These are phyloP conservation scores for Palythoa grandis DNA, from an alignment of 92 coral and sea anemone genomes.

Conservation along the genomic window DNA sequence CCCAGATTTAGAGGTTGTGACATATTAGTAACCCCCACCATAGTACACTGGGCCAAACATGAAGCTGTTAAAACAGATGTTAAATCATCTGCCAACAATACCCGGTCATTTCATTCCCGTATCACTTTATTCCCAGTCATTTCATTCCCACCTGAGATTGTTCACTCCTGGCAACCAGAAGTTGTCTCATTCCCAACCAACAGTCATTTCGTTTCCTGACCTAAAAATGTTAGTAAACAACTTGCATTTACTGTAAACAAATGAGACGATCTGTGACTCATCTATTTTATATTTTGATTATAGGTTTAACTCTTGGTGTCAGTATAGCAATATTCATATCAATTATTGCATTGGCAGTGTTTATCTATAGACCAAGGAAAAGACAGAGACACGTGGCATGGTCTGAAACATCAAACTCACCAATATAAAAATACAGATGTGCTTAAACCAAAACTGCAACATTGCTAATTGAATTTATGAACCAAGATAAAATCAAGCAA, in stretches of 20 bases:
- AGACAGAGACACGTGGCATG: slow-evolving; percentile 28
- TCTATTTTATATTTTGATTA: neutral
- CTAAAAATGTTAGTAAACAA: too few species aligned
- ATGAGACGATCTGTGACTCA: neutral
- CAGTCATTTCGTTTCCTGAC: too few species aligned
- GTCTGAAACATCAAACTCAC: slow-evolving; percentile 17
- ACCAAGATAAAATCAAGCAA: neutral
- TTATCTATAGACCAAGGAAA: slow-evolving; percentile 69
- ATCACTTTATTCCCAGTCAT: too few species aligned
- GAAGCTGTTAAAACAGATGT: too few species aligned
- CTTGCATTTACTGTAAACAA: too few species aligned
- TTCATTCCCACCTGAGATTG: too few species aligned
- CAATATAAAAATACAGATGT: neutral
- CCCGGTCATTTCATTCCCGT: too few species aligned
- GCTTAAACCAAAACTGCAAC: neutral
- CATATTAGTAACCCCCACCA: too few species aligned
- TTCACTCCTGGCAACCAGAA: too few species aligned
- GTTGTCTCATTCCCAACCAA: too few species aligned
- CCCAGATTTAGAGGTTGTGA: too few species aligned
- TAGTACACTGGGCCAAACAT: too few species aligned
- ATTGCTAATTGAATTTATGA: neutral
- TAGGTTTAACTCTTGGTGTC: slow-evolving; percentile 72
- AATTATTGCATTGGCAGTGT: slow-evolving; percentile 70
- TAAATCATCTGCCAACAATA: neutral
- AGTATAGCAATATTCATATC: slow-evolving; percentile 63